Conservation (phyloP, 2,113 vertebrate genomes). For the Gopherus evgoodei region DNA sequence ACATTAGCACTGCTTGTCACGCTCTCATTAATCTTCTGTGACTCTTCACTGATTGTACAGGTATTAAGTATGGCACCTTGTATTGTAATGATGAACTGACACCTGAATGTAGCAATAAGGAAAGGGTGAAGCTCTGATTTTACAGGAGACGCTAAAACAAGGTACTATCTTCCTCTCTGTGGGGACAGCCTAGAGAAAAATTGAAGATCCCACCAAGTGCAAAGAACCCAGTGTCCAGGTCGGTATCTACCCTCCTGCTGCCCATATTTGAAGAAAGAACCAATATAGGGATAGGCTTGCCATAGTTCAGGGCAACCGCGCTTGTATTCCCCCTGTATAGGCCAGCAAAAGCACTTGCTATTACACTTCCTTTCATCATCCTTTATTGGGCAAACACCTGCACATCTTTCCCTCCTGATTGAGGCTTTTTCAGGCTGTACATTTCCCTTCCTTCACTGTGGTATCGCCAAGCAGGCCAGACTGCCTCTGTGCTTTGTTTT, state of each 20-base stretch:
- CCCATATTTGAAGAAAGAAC: neutral
- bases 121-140: neutral
- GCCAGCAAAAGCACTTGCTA: neutral
- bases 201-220: neutral
- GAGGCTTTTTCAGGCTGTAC: no score
- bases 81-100: neutral
- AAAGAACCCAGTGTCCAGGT: neutral
- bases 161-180: neutral
- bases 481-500: neutral
- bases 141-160: neutral
- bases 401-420: no score
- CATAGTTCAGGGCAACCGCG: neutral
- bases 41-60: no score
- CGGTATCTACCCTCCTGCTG: neutral
- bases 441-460: no score
- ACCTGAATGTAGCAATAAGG: neutral
- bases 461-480: no score
- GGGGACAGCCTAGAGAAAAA: neutral
- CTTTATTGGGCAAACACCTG: no score
- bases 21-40: neutral
- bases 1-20: neutral
- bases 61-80: neutral
- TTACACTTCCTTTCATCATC: no score
- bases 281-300: neutral
- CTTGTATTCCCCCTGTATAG: neutral